Evolutionary conservation across 2,797 vertebrate species (phyloP).

Genomic region (Alosa sapidissima): DNA sequence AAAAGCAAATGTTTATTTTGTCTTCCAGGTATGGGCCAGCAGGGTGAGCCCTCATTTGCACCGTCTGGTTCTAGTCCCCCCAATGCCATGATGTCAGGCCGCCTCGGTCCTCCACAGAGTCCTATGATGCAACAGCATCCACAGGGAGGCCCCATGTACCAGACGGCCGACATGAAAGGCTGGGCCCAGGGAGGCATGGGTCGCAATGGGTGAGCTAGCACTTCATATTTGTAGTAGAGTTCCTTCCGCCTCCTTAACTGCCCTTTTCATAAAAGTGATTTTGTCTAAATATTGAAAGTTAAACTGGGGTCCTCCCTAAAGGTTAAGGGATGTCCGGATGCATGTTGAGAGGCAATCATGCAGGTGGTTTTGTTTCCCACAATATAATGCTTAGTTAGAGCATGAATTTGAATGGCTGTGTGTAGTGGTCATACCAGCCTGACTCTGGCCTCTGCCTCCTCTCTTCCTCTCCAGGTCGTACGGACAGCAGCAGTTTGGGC

Average conservation of each 20-base stretch:
- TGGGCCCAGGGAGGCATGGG: constrained; percentile 87
- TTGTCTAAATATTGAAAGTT: too few relatives aligned
- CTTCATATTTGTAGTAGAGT: background rate
- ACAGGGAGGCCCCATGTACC: constrained; percentile 85
- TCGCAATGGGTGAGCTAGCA: constrained; percentile 79
- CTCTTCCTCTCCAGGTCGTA: constrained; percentile 77
- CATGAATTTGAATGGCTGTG: background rate
- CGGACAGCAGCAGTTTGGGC: constrained; percentile 86
- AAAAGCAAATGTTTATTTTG: background rate
- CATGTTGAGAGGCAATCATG: background rate
- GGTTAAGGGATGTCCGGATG: background rate
- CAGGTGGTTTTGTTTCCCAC: background rate
- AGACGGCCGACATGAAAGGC: constrained; percentile 89
- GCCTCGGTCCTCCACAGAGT: constrained; percentile 87
- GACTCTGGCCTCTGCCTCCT: background rate
- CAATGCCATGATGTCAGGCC: constrained; percentile 83
- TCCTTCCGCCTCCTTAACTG: constrained; percentile 8
- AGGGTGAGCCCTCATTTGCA: constrained; percentile 86
- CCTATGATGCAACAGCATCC: constrained; percentile 84
- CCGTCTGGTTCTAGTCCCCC: constrained; percentile 84
- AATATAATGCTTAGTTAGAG: background rate
- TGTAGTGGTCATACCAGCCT: background rate
- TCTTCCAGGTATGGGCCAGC: constrained; percentile 86
- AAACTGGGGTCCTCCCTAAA: too few relatives aligned
- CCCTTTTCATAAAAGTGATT: constrained; percentile 17